Conservation (phyloP, 2,113 vertebrate species). For the Atractosteus spatula region DNA sequence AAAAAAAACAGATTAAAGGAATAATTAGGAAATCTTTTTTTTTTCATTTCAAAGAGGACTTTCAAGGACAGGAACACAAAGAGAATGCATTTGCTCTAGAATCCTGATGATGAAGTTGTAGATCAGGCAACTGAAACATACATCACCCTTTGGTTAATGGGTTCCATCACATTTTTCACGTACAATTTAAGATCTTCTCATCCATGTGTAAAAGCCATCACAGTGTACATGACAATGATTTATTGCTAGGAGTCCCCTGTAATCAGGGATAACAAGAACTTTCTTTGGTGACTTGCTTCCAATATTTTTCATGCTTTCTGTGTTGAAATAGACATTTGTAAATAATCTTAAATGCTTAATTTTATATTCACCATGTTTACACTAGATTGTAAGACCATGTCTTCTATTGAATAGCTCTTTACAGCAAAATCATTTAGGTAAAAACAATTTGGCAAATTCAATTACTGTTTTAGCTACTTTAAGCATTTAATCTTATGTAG, state of each 20-base stretch:
- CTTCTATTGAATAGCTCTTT: not conserved
- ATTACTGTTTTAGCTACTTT: not conserved
- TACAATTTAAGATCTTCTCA: conserved; percentile 19
- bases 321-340: not conserved
- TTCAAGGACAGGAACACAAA: conserved; percentile 4
- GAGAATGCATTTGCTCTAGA: not conserved
- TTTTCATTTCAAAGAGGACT: not conserved
- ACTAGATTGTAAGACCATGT: not conserved
- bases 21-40: not conserved
- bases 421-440: not conserved
- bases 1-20: too few relatives aligned
- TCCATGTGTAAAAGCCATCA: conserved; percentile 14
- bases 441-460: not conserved
- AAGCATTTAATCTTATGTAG: not conserved
- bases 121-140: conserved; percentile 13
- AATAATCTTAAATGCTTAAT: not conserved
- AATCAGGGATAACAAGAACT: conserved; percentile 3
- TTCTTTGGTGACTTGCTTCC: conserved; percentile 1
- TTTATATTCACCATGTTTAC: not conserved
- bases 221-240: conserved; percentile 5
- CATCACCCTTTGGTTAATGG: conserved; percentile 19
- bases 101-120: conserved; percentile 6
- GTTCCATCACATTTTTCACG: conserved; percentile 17
- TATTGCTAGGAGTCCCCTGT: conserved; percentile 1
- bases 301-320: not conserved